Conservation (phyloP, 2,888 invertebrate species). For the Petrophora chlorosata region DNA sequence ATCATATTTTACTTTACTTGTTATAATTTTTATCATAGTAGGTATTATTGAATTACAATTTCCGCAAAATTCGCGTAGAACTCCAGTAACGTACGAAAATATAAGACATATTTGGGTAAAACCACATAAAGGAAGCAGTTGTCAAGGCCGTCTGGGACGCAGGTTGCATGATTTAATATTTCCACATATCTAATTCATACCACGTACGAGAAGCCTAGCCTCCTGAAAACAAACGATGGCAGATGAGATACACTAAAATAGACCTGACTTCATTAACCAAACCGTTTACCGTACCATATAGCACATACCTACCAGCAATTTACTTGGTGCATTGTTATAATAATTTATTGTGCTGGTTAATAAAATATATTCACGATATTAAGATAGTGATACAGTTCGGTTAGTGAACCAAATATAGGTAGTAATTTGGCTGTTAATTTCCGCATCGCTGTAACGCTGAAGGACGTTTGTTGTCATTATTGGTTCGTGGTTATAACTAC, state of each 20-base stretch:
- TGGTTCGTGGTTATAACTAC: constrained; percentile 32
- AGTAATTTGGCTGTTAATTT: constrained; percentile 73
- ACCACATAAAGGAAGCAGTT: constrained; percentile 45
- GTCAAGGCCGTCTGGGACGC: constrained; percentile 55
- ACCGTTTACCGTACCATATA: background rate
- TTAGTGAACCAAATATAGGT: constrained; percentile 55
- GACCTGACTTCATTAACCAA: constrained; percentile 40
- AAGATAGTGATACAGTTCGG: constrained; percentile 41
- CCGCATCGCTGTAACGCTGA: constrained; percentile 68
- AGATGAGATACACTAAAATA: constrained; percentile 41
- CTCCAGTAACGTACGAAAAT: background rate
- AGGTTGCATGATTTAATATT: constrained; percentile 46
- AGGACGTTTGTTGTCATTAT: constrained; percentile 60
- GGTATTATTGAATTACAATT: too few species aligned
- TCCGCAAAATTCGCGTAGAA: too few species aligned
- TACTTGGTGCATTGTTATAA: background rate
- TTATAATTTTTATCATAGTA: too few species aligned
- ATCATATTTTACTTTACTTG: too few species aligned
- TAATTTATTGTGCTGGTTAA: background rate
- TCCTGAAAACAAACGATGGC: constrained; percentile 37
- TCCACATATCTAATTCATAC: constrained; percentile 43
- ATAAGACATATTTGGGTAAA: constrained; percentile 38
- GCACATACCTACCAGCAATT: background rate
- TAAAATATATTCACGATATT: constrained; percentile 3
- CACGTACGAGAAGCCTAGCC: constrained; percentile 44